Evolutionary conservation across 1,140 invertebrate species (phyloP).

Genomic region (Lerema accius): DNA sequence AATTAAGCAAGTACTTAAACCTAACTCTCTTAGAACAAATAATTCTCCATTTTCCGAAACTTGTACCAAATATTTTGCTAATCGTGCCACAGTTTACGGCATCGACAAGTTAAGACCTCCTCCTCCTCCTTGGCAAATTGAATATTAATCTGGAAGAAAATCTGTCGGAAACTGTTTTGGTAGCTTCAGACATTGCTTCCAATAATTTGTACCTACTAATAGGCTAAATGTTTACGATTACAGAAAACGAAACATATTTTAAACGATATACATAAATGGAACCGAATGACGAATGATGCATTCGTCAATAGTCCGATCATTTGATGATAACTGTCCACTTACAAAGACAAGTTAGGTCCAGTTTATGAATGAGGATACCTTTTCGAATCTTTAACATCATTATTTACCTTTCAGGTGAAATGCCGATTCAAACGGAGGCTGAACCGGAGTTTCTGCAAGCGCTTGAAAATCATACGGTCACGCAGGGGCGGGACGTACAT

Average conservation of each 20-base stretch:
- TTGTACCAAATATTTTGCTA: conserved; percentile 44
- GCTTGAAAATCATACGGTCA: conserved; percentile 93
- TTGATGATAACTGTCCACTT: too few relatives aligned
- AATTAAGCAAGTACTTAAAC: conserved; percentile 4
- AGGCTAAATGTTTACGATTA: too few relatives aligned
- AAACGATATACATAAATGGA: too few relatives aligned
- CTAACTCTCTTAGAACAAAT: not conserved
- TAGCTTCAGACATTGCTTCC: conserved; percentile 25
- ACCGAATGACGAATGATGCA: too few relatives aligned
- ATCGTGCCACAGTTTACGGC: conserved; percentile 48
- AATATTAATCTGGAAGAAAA: conserved; percentile 63
- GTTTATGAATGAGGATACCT: conserved; percentile 35
- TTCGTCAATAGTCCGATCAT: too few relatives aligned
- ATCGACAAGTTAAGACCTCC: conserved; percentile 58
- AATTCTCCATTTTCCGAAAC: conserved; percentile 28
- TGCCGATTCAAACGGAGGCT: conserved; percentile 68
- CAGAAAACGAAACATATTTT: too few relatives aligned
- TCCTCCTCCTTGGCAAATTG: conserved; percentile 46
- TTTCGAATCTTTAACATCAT: not conserved
- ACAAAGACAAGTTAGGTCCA: too few relatives aligned
- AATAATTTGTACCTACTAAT: conserved; percentile 35
- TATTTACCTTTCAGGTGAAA: conserved; percentile 63
- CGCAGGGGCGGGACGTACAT: conserved; percentile 92
- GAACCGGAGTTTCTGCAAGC: conserved; percentile 91
- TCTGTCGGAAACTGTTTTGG: conserved; percentile 43